These are phyloP conservation scores for Tragopan temminckii DNA, from an alignment of 2,797 vertebrate genomes.

Conservation along the genomic window DNA sequence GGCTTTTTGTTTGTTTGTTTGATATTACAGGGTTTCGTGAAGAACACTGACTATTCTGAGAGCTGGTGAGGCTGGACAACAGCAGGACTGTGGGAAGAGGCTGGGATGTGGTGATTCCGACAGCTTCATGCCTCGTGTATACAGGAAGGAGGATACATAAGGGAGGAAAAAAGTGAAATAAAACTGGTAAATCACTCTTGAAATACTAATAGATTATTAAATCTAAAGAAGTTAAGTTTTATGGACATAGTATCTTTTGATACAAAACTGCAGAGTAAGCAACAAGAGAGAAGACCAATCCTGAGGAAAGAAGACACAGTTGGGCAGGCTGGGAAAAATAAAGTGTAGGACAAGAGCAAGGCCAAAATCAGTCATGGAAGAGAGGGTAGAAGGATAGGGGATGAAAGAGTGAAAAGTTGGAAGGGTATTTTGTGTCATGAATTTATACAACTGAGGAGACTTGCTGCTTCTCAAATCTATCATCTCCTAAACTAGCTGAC, in stretches of 20 bases:
- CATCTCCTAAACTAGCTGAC: background rate
- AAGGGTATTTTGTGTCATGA: background rate
- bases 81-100: background rate
- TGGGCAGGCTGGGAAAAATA: background rate
- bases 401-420: background rate
- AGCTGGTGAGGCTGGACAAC: background rate
- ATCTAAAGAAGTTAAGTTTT: background rate
- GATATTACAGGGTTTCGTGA: background rate
- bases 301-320: accelerated
- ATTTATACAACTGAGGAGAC: accelerated
- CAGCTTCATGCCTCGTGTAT: background rate
- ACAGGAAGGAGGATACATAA: background rate
- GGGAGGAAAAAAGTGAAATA: background rate
- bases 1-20: background rate
- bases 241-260: background rate
- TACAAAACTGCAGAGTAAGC: background rate
- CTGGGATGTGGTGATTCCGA: background rate
- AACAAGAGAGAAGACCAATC: background rate
- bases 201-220: background rate
- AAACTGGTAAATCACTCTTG: background rate
- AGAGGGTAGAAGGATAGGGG: accelerated
- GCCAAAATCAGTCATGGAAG: background rate
- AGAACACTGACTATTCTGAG: background rate
- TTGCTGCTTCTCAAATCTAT: background rate
- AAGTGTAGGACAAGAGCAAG: background rate